Conservation (phyloP, 2,888 invertebrate species). For the Sclerodermus sp. region DNA sequence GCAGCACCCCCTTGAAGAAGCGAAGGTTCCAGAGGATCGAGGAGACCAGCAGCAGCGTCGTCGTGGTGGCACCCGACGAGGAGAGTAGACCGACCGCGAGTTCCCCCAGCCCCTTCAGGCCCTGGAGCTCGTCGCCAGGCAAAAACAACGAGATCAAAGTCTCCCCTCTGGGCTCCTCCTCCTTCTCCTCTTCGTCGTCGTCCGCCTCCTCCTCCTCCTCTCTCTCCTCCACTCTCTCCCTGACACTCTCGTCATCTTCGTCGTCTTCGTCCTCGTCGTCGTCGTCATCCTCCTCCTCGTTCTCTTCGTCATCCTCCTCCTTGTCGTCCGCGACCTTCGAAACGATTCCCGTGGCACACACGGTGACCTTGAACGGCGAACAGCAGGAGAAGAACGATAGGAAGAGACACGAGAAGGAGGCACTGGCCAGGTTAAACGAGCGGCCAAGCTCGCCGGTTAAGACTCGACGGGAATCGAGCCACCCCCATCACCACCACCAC, state of each 20-base stretch:
- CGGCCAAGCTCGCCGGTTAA: slow-evolving; percentile 14
- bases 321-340: not conserved
- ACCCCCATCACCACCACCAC: too few species aligned
- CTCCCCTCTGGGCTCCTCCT: not conserved
- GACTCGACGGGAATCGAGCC: too few species aligned
- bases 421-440: slow-evolving; percentile 23
- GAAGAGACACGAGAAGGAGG: slow-evolving; percentile 15
- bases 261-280: too few species aligned
- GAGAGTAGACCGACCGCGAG: slow-evolving; percentile 44
- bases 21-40: slow-evolving; percentile 39
- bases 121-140: slow-evolving; percentile 62
- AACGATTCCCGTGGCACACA: not conserved
- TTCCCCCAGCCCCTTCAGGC: slow-evolving; percentile 64
- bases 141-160: slow-evolving; percentile 24
- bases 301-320: not conserved
- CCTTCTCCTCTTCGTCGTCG: too few species aligned
- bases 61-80: slow-evolving; percentile 41
- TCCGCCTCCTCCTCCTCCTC: not conserved
- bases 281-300: too few species aligned
- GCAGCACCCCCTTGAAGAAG: slow-evolving; percentile 69
- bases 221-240: not conserved
- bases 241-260: not conserved
- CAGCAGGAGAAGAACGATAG: not conserved
- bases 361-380: not conserved
- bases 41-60: slow-evolving; percentile 39